A percentile compares a stretch with the other conserved stretches of the same genome.
Evolutionary conservation across 37 sponge, comb jelly and placozoan genomes (phyloP).

Genomic region (Agelas oroides): DNA sequence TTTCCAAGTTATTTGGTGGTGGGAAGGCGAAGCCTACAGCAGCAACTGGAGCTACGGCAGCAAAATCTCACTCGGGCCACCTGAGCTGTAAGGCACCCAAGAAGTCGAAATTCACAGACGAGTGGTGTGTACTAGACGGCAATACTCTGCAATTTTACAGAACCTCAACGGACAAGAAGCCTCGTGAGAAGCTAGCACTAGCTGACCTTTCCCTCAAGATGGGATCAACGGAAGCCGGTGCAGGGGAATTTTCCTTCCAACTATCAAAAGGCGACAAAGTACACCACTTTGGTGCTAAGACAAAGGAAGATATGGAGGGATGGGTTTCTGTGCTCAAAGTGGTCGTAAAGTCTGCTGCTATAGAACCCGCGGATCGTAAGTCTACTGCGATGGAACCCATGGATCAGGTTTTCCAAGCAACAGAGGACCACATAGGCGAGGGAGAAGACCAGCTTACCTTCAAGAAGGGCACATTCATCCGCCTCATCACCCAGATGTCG

Average conservation of each 20-base stretch:
- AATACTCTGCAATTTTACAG: constrained; percentile 25
- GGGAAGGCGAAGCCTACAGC: background rate
- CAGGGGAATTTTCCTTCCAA: constrained; percentile 25
- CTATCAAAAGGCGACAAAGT: constrained; percentile 11
- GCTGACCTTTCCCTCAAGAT: constrained; percentile 22
- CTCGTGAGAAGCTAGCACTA: constrained; percentile 30
- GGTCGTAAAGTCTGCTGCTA: constrained; percentile 18
- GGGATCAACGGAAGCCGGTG: constrained; percentile 22
- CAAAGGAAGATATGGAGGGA: constrained; percentile 4
- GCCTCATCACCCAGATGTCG: constrained; percentile 17
- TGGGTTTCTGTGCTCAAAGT: constrained; percentile 41
- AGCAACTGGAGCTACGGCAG: background rate
- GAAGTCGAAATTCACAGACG: constrained; percentile 24
- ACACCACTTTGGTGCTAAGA: constrained; percentile 38
- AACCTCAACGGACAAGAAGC: constrained; percentile 27
- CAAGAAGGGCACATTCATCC: constrained; percentile 38
- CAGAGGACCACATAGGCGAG: constrained; percentile 38
- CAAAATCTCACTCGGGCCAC: constrained; percentile 9
- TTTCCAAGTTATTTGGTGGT: constrained; percentile 41
- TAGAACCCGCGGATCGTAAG: background rate
- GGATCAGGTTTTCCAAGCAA: constrained; percentile 36
- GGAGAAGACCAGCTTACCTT: constrained; percentile 34
- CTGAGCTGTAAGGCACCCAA: constrained; percentile 49
- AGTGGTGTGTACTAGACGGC: constrained; percentile 42
- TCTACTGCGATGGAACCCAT: background rate